phyloP scores from a whole-genome alignment of 2,888 invertebrate genomes.

The Phyllotreta striolata region DNA sequence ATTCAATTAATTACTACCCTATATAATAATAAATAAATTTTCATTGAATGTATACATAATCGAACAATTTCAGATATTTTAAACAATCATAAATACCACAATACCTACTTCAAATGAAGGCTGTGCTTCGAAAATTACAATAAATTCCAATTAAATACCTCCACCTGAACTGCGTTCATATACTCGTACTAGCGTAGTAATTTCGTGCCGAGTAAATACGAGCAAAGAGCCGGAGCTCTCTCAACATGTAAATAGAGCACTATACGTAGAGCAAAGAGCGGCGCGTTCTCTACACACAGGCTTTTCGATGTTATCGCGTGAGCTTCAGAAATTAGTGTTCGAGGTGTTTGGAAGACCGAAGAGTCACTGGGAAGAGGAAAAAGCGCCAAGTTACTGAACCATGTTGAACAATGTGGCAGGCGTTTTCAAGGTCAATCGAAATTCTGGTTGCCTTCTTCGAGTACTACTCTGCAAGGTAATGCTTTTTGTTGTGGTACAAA shows the following conservation, averaged over 20 bases:
- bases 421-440: constrained; percentile 81
- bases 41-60: neutral
- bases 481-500: neutral
- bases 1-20: no score
- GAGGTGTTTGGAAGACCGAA: constrained; percentile 8
- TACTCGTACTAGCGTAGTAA: neutral
- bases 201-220: neutral
- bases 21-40: no score
- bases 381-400: constrained; percentile 31
- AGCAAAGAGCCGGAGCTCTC: neutral
- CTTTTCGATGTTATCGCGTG: constrained; percentile 33
- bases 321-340: constrained; percentile 5
- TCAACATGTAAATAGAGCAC: constrained; percentile 16
- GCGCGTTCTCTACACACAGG: neutral
- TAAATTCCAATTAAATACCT: constrained; percentile 22
- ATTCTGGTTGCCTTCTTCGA: constrained; percentile 85
- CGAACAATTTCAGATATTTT: constrained; percentile 26
- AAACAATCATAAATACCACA: constrained; percentile 29
- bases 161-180: constrained; percentile 18
- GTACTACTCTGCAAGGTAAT: constrained; percentile 79
- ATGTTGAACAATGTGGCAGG: constrained; percentile 74
- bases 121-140: constrained; percentile 24
- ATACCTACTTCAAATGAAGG: constrained; percentile 14
- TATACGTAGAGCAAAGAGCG: constrained; percentile 8
- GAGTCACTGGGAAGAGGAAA: constrained; percentile 16